phyloP scores from a whole-genome alignment of 2,113 vertebrate species.

The Archocentrus centrarchus region DNA sequence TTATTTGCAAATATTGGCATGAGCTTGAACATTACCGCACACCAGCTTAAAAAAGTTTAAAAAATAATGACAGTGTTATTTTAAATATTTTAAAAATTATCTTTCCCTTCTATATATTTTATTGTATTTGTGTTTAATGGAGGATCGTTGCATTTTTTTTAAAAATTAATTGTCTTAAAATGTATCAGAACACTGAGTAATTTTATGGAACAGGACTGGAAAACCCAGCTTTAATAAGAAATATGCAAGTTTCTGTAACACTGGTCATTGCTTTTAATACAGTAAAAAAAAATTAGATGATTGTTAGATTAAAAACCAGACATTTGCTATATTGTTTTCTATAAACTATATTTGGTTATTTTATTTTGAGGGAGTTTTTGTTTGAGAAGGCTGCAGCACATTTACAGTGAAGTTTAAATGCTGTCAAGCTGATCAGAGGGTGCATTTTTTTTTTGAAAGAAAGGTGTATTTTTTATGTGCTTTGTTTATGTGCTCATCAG shows the following conservation, averaged over 20 bases:
- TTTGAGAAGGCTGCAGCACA: background rate
- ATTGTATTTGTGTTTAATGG: background rate
- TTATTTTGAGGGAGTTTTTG: background rate
- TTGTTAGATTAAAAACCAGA: background rate
- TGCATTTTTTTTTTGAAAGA: background rate
- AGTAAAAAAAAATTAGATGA: background rate
- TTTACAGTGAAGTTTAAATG: background rate
- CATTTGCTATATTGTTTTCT: background rate
- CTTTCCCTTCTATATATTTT: background rate
- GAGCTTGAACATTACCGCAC: background rate
- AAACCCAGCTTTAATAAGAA: background rate
- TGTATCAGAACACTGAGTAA: background rate
- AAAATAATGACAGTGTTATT: background rate
- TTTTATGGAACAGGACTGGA: background rate
- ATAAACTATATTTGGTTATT: background rate
- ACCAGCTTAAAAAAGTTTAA: background rate
- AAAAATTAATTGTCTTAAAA: background rate
- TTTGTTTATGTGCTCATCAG: background rate
- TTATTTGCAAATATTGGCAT: background rate
- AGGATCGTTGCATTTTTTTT: background rate
- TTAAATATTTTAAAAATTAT: background rate
- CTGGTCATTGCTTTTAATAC: background rate
- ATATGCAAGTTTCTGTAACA: background rate
- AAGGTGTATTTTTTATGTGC: background rate
- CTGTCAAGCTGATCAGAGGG: background rate